Percentiles rank a stretch among this genome's conserved stretches.
phyloP scores from a whole-genome alignment of 2,888 invertebrate genomes.

The Aleiodes alternator region DNA sequence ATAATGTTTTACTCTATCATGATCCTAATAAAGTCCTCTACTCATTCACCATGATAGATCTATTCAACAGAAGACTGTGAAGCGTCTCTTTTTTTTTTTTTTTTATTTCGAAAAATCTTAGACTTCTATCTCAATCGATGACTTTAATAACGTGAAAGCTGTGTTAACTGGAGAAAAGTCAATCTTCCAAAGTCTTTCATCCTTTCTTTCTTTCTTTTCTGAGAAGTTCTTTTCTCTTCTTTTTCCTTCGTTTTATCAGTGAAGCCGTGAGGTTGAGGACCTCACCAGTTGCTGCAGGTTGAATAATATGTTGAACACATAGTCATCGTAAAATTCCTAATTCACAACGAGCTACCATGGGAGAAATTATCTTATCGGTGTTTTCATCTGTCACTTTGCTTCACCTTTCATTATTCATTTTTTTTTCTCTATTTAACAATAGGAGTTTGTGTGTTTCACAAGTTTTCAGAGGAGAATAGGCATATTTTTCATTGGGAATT shows the following conservation, averaged over 20 bases:
- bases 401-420: constrained; percentile 17
- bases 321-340: constrained; percentile 18
- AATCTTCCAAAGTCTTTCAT: constrained; percentile 8
- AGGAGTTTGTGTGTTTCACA: too few species aligned
- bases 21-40: constrained; percentile 53
- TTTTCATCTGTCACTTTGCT: constrained; percentile 21
- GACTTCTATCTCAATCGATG: constrained; percentile 40
- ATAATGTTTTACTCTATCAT: constrained; percentile 35
- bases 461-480: too few species aligned
- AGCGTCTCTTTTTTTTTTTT: constrained; percentile 32
- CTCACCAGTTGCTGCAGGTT: constrained; percentile 21
- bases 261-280: constrained; percentile 19
- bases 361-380: constrained; percentile 14
- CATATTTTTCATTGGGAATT: too few species aligned
- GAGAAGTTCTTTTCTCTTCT: neutral
- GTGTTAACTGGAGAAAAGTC: constrained; percentile 36
- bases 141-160: constrained; percentile 41
- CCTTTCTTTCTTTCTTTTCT: neutral
- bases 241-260: neutral
- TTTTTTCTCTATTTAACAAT: too few species aligned
- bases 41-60: constrained; percentile 52
- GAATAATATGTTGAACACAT: constrained; percentile 11
- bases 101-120: constrained; percentile 37
- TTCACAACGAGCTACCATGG: constrained; percentile 5
- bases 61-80: constrained; percentile 45